Evolutionary conservation across 2,888 invertebrate genomes (phyloP).

Genomic region (Lasioglossum calceatum): DNA sequence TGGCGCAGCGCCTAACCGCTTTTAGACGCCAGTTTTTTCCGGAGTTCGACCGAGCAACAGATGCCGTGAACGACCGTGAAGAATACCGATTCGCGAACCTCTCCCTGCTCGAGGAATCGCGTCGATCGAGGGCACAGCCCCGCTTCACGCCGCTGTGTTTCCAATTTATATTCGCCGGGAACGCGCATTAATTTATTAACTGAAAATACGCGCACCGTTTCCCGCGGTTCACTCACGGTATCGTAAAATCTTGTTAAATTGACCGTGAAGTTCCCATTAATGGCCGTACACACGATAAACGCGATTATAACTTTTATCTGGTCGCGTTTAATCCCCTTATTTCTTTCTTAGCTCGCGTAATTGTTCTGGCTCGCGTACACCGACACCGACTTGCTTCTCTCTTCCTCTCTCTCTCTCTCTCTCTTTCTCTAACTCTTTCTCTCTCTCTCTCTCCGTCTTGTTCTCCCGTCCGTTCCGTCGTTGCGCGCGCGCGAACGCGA

Average conservation of each 20-base stretch:
- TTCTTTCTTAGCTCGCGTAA: slow-evolving; percentile 23
- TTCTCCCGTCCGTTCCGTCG: not conserved
- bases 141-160: not conserved
- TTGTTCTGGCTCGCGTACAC: slow-evolving; percentile 7
- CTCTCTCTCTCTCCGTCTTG: not conserved
- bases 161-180: slow-evolving; percentile 11
- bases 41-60: slow-evolving; percentile 24
- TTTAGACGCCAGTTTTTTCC: slow-evolving; percentile 23
- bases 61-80: not conserved
- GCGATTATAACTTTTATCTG: slow-evolving; percentile 47
- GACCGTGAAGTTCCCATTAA: slow-evolving; percentile 50
- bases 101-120: not conserved
- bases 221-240: slow-evolving; percentile 20
- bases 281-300: slow-evolving; percentile 37
- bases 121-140: not conserved
- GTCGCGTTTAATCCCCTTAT: slow-evolving; percentile 14
- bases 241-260: slow-evolving; percentile 48
- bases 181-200: slow-evolving; percentile 41
- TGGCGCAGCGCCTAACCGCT: slow-evolving; percentile 45
- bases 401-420: not conserved
- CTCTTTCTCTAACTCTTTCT: not conserved
- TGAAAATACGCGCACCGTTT: slow-evolving; percentile 40
- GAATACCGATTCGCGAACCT: not conserved
- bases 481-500: slow-evolving; percentile 6
- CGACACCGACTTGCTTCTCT: not conserved